Percentiles rank a stretch among this genome's conserved stretches.
These are phyloP conservation scores for Nanorana parkeri DNA, from an alignment of 2,113 vertebrate genomes.

Conservation along the genomic window DNA sequence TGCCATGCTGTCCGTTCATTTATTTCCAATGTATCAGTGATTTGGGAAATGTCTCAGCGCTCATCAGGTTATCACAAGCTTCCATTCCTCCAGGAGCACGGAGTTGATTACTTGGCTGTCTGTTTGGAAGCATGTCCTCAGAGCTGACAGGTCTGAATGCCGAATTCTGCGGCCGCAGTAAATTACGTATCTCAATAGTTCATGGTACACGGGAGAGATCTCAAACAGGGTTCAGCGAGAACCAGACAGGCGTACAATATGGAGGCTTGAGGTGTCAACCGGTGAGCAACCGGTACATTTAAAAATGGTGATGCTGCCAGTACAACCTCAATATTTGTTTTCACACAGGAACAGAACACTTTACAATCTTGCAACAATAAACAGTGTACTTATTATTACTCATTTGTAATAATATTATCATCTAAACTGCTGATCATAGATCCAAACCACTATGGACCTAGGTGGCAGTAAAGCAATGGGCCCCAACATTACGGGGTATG, in stretches of 20 bases:
- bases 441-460: too few relatives aligned
- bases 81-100: not conserved
- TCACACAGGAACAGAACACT: too few relatives aligned
- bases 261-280: conserved; percentile 8
- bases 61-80: not conserved
- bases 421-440: too few relatives aligned
- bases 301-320: not conserved
- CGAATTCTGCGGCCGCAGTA: not conserved
- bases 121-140: not conserved
- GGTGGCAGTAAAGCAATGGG: too few relatives aligned
- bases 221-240: conserved; percentile 10
- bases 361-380: too few relatives aligned
- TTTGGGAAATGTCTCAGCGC: not conserved
- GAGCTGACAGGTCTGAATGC: not conserved
- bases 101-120: not conserved
- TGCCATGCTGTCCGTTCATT: not conserved
- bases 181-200: conserved; percentile 24
- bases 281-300: not conserved
- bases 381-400: too few relatives aligned
- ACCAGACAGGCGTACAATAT: conserved; percentile 27
- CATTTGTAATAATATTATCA: too few relatives aligned
- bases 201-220: not conserved
- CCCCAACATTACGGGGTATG: too few relatives aligned
- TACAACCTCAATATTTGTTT: not conserved
- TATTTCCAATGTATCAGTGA: not conserved